Evolutionary conservation across 2,797 vertebrate species (phyloP), one percentile per base, ranked within the genome.

Genomic region (Enteromius mattozi): DNA sequence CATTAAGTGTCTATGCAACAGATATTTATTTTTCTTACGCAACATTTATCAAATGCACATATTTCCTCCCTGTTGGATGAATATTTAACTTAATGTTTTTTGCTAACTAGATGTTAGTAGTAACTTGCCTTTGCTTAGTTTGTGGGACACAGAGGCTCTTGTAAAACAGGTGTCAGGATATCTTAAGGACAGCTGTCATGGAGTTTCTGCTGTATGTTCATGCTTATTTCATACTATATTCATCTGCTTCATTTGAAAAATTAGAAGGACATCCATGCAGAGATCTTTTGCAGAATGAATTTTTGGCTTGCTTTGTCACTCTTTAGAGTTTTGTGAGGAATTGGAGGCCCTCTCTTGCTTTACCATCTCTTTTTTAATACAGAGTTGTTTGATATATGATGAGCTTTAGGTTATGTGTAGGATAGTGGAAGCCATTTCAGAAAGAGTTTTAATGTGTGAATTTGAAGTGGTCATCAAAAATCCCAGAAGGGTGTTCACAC

Each of bases 401-500:
- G 37, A 19, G 4, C 71, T 75, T 75, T 10, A 35, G 27, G 30
- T 40, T 24, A n/a, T 24, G 13, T 70, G 21, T 13, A n/a, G 68
- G 68, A 42, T 42, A 37, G 35, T 10, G n/a, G 35, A 27, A 72
- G 4, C 7, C 13, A 45, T 71, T 71, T 27, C 42, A 47, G 45
- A 27, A 49, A 33, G 63, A 21, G 21, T 8, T 14, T 59, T 59
- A 5, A 16, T 37, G 40, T 12, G 45, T 33, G 19, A 27, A 17
- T 49, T 3, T 56, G 78, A 45, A 13, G 61, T 37, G 63, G 74
- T 24, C 16, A 70, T 19, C n/a, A 59, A 42, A 33, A 33, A 40
- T 56, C 33, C 51, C 56, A 59, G 51, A 63, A 37, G 82, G 75
- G 75, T 86, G 71, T 87, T 89, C 82, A 84, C 75, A 65, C 54